Evolutionary conservation across 1,140 invertebrate species (phyloP).

Genomic region (Drosophila micromelanica): DNA sequence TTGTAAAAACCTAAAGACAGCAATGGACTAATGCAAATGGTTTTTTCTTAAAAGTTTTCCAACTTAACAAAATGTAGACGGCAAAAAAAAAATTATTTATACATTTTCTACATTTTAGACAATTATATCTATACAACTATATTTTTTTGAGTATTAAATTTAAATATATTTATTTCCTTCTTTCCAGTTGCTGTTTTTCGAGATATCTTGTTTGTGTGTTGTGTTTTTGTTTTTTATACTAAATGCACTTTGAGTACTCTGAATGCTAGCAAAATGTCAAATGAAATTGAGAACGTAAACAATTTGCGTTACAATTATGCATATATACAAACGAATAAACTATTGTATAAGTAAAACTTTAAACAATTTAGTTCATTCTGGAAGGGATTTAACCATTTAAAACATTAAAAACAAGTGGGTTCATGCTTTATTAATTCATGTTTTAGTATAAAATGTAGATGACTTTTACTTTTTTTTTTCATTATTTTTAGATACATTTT

Average conservation of each 20-base stretch:
- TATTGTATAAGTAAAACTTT: constrained; percentile 64
- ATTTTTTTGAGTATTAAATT: constrained; percentile 8
- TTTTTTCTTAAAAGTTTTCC: constrained; percentile 19
- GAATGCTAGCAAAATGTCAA: constrained; percentile 74
- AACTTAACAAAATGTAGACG: constrained; percentile 27
- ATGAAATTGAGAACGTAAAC: constrained; percentile 67
- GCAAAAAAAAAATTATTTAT: constrained; percentile 22
- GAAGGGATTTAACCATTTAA: no score
- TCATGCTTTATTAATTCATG: not conserved
- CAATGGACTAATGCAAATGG: constrained; percentile 4
- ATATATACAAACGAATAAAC: constrained; percentile 80
- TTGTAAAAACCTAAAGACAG: constrained; percentile 29
- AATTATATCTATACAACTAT: constrained; percentile 20
- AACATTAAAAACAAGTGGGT: not conserved
- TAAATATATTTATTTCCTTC: constrained; percentile 17
- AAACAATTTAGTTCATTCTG: constrained; percentile 5
- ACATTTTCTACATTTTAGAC: constrained; percentile 28
- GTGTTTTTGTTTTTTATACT: constrained; percentile 28
- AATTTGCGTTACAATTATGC: constrained; percentile 73
- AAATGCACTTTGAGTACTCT: constrained; percentile 64
- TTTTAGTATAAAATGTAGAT: no score
- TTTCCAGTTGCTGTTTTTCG: constrained; percentile 45
- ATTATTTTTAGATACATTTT: no score
- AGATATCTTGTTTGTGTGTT: constrained; percentile 9
- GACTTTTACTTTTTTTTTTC: not conserved